Conservation (phyloP, 2,113 vertebrate species). For the Jaculus jaculus region DNA sequence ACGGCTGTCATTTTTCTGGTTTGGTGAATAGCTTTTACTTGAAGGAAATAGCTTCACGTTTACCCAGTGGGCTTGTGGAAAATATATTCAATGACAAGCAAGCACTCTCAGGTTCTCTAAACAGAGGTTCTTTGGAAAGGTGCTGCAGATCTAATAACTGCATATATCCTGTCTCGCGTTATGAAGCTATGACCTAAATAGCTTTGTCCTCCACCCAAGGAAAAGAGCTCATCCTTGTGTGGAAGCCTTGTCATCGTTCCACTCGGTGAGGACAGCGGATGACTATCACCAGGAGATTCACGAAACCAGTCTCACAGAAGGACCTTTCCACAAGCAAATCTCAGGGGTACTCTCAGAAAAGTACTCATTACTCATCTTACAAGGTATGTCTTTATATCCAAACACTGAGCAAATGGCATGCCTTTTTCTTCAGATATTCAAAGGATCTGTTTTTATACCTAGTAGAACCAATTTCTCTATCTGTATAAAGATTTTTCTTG, state of each 20-base stretch:
- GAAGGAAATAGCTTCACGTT: slow-evolving; percentile 40
- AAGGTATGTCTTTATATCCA: slow-evolving; percentile 23
- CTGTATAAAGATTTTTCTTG: background rate
- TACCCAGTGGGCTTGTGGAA: slow-evolving; percentile 2
- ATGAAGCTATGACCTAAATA: background rate
- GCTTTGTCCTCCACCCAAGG: background rate
- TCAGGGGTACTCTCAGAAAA: background rate
- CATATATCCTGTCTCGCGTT: slow-evolving; percentile 47
- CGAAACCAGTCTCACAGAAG: background rate
- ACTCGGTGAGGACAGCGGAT: background rate
- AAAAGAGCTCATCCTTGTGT: slow-evolving; percentile 2
- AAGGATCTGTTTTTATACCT: background rate
- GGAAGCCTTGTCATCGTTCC: background rate
- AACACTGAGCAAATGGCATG: slow-evolving; percentile 6
- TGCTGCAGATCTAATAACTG: slow-evolving; percentile 26
- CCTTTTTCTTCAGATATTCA: slow-evolving; percentile 34
- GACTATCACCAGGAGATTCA: background rate
- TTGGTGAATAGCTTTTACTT: slow-evolving; percentile 49
- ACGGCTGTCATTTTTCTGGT: slow-evolving; percentile 51
- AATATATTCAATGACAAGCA: slow-evolving; percentile 32
- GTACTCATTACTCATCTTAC: background rate
- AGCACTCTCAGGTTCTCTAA: background rate
- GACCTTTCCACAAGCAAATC: background rate
- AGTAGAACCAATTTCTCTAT: slow-evolving; percentile 3
- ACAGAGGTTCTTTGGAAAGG: slow-evolving; percentile 20